Evolutionary conservation across 1,140 invertebrate species (phyloP), one percentile per base, ranked within the genome.

Genomic region (Plodia interpunctella): DNA sequence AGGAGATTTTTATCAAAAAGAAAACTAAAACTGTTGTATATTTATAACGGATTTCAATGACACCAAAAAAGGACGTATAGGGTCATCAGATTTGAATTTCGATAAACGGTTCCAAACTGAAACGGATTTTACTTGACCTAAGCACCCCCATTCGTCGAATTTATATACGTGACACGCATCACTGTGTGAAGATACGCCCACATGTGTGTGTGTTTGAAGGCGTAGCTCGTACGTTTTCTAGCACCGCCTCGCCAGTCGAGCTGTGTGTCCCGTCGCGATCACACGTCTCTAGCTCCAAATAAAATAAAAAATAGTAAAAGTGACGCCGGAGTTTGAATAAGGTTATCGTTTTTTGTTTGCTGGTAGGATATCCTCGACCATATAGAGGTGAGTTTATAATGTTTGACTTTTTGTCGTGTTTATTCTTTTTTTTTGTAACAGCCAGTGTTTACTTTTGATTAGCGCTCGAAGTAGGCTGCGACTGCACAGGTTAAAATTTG

Each of bases 191-290:
- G 49, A 50, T 19, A 57, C n/a, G 28, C 30, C 52, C 54, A 49
- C 49, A 49, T 72, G 74, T 80, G 76, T 78, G 74, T 77, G 76
- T 78, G 72, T 17, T 74, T 72, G 71, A 68, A 82, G 77, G 77
- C 79, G 80, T 76, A 71, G 57, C 68, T 73, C 60, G 38, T 44
- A 62, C 53, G 57, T 57, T 72, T 78, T 75, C 76, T 76, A 59
- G 81, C 81, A 81, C 81, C 81, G 81, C 76, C 78, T 83, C 51
- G 62, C 56, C 63, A 83, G 83, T 87, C 60, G 62, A 38, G 55
- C 51, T 57, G 53, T 49, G 60, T 68, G 68, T 70, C 63, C 70
- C 74, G 63, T 53, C 28, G 62, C 54, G 71, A 17, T 13, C 63
- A 63, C 72, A 72, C 76, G 71, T 74, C 62, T 51, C 57, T 44